These are phyloP conservation scores for Gopherus evgoodei DNA, from an alignment of 2,113 vertebrate species.

Conservation along the genomic window DNA sequence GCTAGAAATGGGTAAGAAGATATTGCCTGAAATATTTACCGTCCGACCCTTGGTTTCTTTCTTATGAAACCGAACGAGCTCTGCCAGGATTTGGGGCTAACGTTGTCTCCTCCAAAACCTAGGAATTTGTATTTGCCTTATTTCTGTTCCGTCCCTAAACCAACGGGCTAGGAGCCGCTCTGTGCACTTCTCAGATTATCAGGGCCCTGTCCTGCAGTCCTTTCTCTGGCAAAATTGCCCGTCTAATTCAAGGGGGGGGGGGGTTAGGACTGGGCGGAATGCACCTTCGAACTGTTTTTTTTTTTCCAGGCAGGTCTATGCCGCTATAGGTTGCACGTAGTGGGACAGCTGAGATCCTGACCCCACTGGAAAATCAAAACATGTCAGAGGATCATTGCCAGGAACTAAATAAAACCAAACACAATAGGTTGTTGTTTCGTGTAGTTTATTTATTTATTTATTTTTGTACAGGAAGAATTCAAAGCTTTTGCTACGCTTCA, in stretches of 20 bases:
- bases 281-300: not conserved
- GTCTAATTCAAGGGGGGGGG: not conserved
- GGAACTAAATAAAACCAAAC: constrained; percentile 4
- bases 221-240: not conserved
- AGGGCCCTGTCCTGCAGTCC: rapidly evolving
- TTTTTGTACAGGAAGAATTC: constrained; percentile 12
- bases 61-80: not conserved
- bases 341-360: not conserved
- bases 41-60: not conserved
- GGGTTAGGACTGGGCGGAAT: not conserved
- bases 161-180: rapidly evolving
- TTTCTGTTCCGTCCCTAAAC: rapidly evolving
- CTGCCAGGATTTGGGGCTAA: not conserved
- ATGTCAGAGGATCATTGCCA: not conserved
- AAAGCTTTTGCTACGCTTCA: constrained; percentile 42
- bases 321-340: not conserved
- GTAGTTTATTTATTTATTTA: not conserved
- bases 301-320: not conserved
- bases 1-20: rapidly evolving
- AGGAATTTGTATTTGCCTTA: not conserved
- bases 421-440: constrained; percentile 46
- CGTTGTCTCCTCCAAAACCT: not conserved
- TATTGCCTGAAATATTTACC: not conserved
- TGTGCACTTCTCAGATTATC: not conserved
- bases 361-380: not conserved